phyloP scores from a whole-genome alignment of 2,888 invertebrate species.

The Unio delphinus region DNA sequence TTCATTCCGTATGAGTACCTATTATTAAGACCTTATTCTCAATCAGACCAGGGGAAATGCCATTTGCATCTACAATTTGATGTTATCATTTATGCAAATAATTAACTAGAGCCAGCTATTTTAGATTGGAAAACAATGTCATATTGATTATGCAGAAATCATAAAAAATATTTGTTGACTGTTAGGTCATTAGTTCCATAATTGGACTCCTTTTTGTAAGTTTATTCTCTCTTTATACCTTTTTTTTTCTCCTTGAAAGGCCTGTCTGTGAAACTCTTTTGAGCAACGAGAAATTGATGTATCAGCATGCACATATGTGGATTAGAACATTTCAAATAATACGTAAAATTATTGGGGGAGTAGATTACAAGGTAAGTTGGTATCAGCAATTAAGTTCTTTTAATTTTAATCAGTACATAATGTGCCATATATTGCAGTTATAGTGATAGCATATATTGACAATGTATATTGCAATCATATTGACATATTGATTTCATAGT shows the following conservation, averaged over 20 bases:
- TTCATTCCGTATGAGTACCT: too few species aligned
- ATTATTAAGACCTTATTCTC: too few species aligned
- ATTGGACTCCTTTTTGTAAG: not conserved
- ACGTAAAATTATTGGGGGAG: constrained; percentile 87
- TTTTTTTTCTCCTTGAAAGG: constrained; percentile 27
- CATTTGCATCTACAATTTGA: too few species aligned
- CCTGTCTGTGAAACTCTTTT: constrained; percentile 88
- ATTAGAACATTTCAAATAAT: constrained; percentile 88
- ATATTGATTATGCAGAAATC: not conserved
- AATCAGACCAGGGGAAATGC: too few species aligned
- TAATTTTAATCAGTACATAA: too few species aligned
- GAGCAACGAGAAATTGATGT: constrained; percentile 85
- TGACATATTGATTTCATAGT: too few species aligned
- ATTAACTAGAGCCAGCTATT: too few species aligned
- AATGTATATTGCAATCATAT: too few species aligned
- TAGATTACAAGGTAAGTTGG: constrained; percentile 87
- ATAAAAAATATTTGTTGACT: not conserved
- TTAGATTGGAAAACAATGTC: too few species aligned
- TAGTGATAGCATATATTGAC: too few species aligned
- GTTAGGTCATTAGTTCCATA: not conserved
- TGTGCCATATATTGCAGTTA: too few species aligned
- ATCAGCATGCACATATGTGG: constrained; percentile 90
- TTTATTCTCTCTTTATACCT: not conserved
- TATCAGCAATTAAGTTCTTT: not conserved
- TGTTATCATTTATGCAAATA: too few species aligned